phyloP scores from a whole-genome alignment of 2,113 vertebrate genomes.

The Protobothrops mucrosquamatus region DNA sequence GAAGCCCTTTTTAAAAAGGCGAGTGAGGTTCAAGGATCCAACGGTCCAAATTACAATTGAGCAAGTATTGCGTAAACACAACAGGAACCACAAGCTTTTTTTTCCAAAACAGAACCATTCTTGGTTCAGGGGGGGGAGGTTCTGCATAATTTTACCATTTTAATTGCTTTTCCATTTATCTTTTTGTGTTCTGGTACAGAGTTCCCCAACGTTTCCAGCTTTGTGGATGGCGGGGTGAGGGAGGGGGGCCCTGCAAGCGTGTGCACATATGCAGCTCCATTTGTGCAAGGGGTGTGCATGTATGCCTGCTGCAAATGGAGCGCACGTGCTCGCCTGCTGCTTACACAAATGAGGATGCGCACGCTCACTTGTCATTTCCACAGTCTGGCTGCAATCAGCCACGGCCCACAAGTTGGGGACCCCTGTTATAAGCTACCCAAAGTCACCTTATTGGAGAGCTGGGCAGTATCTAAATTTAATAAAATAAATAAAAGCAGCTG shows the following conservation, averaged over 20 bases:
- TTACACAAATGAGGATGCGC: too few species aligned
- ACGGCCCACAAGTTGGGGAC: too few species aligned
- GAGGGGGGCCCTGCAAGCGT: too few species aligned
- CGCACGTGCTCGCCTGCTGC: too few species aligned
- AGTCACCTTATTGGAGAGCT: background rate
- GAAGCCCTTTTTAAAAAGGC: background rate
- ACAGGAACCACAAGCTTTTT: background rate
- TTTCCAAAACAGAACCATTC: background rate
- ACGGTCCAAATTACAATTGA: background rate
- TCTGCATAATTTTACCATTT: background rate
- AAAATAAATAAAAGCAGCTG: background rate
- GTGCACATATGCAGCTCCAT: too few species aligned
- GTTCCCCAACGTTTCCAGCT: too few species aligned
- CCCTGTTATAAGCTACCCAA: background rate
- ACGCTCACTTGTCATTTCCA: too few species aligned
- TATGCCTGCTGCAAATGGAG: too few species aligned
- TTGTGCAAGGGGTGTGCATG: too few species aligned
- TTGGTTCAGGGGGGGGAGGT: background rate
- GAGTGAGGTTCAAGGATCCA: background rate
- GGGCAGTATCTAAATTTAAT: background rate
- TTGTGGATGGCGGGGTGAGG: too few species aligned
- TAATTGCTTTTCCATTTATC: background rate
- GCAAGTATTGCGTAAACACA: background rate
- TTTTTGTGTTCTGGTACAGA: background rate
- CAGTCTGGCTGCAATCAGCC: too few species aligned